These are phyloP conservation scores for Montipora cactus DNA, from an alignment of 64 coral and sea anemone genomes.

Conservation along the genomic window DNA sequence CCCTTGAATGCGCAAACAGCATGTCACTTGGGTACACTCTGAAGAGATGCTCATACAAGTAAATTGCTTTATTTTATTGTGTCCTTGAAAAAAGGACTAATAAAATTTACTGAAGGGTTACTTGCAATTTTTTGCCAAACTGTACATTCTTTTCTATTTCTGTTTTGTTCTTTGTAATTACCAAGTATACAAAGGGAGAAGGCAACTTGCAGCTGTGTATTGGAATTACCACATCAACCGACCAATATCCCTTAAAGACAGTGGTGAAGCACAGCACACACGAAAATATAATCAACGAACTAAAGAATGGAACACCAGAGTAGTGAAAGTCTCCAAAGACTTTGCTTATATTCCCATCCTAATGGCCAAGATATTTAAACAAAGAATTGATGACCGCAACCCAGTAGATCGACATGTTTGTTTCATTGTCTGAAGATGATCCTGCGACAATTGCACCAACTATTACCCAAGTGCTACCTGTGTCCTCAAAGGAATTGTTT, in stretches of 20 bases:
- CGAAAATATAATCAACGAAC: background rate
- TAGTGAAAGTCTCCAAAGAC: background rate
- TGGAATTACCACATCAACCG: too few species aligned
- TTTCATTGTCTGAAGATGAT: slow-evolving; percentile 12
- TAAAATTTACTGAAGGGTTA: too few species aligned
- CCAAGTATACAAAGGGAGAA: background rate
- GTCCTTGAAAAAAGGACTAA: too few species aligned
- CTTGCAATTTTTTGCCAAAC: background rate
- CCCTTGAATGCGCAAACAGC: too few species aligned
- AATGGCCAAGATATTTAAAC: slow-evolving; percentile 7
- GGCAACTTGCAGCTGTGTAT: too few species aligned
- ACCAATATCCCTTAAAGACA: too few species aligned
- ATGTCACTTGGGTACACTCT: too few species aligned
- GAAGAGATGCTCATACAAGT: too few species aligned
- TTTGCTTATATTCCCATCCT: background rate
- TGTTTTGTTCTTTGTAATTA: background rate
- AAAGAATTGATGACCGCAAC: background rate
- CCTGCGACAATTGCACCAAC: background rate
- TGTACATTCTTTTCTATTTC: background rate
- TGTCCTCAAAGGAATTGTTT: background rate
- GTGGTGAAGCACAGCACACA: too few species aligned
- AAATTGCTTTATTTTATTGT: too few species aligned
- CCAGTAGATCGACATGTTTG: background rate
- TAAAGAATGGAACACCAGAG: slow-evolving; percentile 22
- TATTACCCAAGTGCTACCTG: background rate